These are phyloP conservation scores for Galaxea fascicularis DNA, from an alignment of 92 coral and sea anemone genomes.

Conservation along the genomic window DNA sequence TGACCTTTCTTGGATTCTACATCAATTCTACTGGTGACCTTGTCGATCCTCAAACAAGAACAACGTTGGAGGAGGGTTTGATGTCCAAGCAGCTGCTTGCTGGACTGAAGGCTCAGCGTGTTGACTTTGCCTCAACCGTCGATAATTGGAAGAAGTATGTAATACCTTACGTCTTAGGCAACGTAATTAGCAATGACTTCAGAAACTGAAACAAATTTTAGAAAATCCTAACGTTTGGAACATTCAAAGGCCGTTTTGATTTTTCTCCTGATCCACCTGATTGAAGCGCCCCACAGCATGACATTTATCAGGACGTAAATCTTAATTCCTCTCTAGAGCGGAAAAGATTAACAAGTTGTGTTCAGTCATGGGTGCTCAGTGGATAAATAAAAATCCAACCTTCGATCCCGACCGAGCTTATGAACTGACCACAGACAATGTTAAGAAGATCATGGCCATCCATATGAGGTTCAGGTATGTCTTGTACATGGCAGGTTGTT, in stretches of 20 bases:
- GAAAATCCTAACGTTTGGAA: too few species aligned
- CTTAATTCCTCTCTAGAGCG: conserved; percentile 13
- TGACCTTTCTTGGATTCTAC: conserved; percentile 93
- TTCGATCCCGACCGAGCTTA: conserved; percentile 82
- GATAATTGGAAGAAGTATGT: conserved; percentile 73
- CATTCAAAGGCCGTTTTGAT: too few species aligned
- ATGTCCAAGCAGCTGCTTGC: conserved; percentile 67
- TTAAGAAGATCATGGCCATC: conserved; percentile 90
- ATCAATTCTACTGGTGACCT: conserved; percentile 76
- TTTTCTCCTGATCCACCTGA: neutral
- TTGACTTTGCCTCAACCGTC: conserved; percentile 63
- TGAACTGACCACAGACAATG: conserved; percentile 88
- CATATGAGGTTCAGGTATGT: conserved; percentile 92
- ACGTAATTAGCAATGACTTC: too few species aligned
- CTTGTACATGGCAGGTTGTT: neutral
- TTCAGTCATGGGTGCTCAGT: conserved; percentile 71
- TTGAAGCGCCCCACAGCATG: too few species aligned
- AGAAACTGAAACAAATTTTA: too few species aligned
- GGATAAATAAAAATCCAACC: neutral
- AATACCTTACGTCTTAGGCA: neutral
- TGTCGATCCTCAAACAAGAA: conserved; percentile 71
- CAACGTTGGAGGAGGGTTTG: conserved; percentile 49
- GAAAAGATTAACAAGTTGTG: conserved; percentile 60
- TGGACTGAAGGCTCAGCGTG: conserved; percentile 74
- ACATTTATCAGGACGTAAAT: neutral